Evolutionary conservation across 2,888 invertebrate species (phyloP), one percentile per base, ranked within the genome.

Genomic region (Athrips mouffetella): DNA sequence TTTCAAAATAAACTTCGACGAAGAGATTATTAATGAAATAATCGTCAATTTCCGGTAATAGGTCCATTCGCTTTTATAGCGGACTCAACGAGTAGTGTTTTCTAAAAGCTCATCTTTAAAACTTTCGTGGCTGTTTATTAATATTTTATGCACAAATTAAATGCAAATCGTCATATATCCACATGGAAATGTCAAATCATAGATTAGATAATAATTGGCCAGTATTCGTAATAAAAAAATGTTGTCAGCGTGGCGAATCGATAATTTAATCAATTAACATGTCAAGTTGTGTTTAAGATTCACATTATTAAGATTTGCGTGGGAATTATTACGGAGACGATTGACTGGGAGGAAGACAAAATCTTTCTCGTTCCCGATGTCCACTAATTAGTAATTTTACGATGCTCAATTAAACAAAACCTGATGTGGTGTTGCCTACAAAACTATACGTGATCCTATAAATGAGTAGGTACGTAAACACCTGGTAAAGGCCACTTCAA

Each of bases 401-500:
- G 54, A 59, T 30, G 21, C 25, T 49, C 52, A 55, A 61, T 59
- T 59, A 61, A 55, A 13, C 30, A 50, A 50, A 27, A 47, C 51
- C 41, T 40, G 40, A 47, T 23, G 47, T 50, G 23, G 21, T 40
- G 13, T 40, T 40, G 21, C 21, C 21, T 39, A 20, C 21, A 39
- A 13, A 42, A 20, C 54, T 65, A 58, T 51, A 48, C 56, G 55
- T 48, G 48, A 31, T 40, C 37, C 49, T 51, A 8, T 5, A 11
- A 6, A 15, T 31, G 11, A n/a, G 6, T 13, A 31, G 13, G 13
- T 31, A 1, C 1, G 31, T 47, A 39, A 42, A 47, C 20, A 45
- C 48, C 47, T 51, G 52, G 51, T 51, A 64, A 73, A 74, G 68
- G 73, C 66, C 70, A 73, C 64, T 60, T 56, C 71, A 75, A 78